Evolutionary conservation across 2,888 invertebrate genomes (phyloP).

Genomic region (Drosophila acutilabella): DNA sequence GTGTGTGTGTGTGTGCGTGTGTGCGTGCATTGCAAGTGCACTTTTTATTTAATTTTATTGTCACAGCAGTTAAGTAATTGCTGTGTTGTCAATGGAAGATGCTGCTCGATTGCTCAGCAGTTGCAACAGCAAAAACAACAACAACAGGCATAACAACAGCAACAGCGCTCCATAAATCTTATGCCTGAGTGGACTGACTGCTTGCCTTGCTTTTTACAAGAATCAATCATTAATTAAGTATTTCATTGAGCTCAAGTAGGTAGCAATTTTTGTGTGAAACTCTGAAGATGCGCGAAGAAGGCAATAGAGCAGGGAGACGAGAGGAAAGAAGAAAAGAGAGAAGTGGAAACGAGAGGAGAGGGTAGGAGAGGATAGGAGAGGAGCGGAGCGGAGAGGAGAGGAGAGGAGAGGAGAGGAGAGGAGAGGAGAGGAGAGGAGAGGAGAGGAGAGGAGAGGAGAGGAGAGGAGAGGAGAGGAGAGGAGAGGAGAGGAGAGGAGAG

Average conservation of each 20-base stretch:
- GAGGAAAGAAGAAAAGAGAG: neutral
- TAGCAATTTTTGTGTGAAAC: slow-evolving; percentile 6
- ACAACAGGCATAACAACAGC: neutral
- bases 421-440: no score
- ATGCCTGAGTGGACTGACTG: neutral
- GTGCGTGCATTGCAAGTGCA: slow-evolving; percentile 34
- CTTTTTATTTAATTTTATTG: slow-evolving; percentile 34
- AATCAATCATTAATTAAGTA: slow-evolving; percentile 18
- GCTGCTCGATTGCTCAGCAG: slow-evolving; percentile 43
- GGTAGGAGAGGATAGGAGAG: neutral
- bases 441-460: no score
- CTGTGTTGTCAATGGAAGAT: slow-evolving; percentile 46
- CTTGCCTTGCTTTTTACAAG: neutral
- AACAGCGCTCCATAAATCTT: slow-evolving; percentile 22
- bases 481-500: neutral
- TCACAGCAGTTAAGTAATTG: slow-evolving; percentile 53
- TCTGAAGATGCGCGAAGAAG: neutral
- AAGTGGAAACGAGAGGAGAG: no score
- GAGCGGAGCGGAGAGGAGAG: no score
- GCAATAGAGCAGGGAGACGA: neutral
- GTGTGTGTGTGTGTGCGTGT: neutral
- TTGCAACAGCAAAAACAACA: slow-evolving; percentile 7
- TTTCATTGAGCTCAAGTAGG: slow-evolving; percentile 6
- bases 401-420: neutral
- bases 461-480: no score